These are phyloP conservation scores for Pseudomugil tenellus DNA, from an alignment of 2,797 vertebrate species.

Conservation along the genomic window DNA sequence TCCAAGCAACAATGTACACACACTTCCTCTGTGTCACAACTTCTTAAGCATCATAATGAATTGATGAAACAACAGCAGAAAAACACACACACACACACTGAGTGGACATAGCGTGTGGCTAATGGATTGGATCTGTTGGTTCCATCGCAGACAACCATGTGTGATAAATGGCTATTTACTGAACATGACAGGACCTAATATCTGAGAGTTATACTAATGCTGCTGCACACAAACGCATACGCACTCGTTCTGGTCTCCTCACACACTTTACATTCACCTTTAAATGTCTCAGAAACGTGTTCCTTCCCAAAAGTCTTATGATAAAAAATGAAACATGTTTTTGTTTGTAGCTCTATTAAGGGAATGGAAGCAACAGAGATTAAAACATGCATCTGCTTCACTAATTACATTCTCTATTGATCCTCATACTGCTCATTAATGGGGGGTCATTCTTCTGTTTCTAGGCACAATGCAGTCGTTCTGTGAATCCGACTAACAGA, in stretches of 20 bases:
- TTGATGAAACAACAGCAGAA: conserved; percentile 35
- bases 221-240: conserved; percentile 15
- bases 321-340: neutral
- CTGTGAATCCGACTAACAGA: neutral
- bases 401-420: neutral
- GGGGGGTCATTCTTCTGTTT: neutral
- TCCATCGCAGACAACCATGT: conserved; percentile 49
- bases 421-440: neutral
- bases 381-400: neutral
- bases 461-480: neutral
- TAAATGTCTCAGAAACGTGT: conserved; percentile 40
- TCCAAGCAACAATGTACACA: conserved; percentile 4
- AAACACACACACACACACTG: conserved; percentile 17
- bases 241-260: neutral
- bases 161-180: conserved; percentile 82
- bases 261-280: conserved; percentile 16
- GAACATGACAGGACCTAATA: conserved; percentile 77
- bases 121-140: conserved; percentile 76
- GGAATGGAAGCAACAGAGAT: too few relatives aligned
- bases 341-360: neutral
- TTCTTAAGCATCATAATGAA: conserved; percentile 49
- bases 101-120: conserved; percentile 62
- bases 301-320: conserved; percentile 36
- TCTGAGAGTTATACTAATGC: conserved; percentile 67
- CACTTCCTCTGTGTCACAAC: conserved; percentile 39